phyloP scores from a whole-genome alignment of 2,113 vertebrate species.

The Hylia prasina region DNA sequence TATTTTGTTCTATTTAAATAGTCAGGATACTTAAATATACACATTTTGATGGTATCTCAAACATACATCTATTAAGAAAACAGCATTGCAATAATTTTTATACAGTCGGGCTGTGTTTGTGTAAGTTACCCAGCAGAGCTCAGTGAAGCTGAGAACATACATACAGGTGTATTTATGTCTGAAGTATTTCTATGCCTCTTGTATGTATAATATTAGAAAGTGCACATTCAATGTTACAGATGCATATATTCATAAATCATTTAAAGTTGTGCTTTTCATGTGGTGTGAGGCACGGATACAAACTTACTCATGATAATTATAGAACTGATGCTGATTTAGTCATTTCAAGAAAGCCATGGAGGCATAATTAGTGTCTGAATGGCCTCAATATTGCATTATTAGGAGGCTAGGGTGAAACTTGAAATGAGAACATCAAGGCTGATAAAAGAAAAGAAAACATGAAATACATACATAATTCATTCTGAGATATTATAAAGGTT shows the following conservation, averaged over 20 bases:
- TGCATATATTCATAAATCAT: constrained; percentile 79
- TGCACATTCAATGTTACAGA: constrained; percentile 61
- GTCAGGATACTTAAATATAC: constrained; percentile 13
- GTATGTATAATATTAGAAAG: not conserved
- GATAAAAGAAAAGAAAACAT: constrained; percentile 84
- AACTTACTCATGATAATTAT: constrained; percentile 93
- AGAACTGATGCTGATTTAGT: constrained; percentile 92
- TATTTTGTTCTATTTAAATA: constrained; percentile 11
- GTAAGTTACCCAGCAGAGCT: not conserved
- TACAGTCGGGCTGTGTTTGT: not conserved
- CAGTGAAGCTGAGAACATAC: not conserved
- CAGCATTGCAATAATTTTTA: constrained; percentile 31
- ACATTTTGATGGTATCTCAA: not conserved
- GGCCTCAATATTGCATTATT: constrained; percentile 94
- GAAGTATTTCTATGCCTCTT: not conserved
- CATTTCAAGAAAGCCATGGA: constrained; percentile 88
- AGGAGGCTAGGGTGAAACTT: constrained; percentile 86
- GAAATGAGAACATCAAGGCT: constrained; percentile 93
- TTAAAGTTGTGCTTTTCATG: constrained; percentile 78
- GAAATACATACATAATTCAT: constrained; percentile 87
- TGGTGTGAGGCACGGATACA: constrained; percentile 76
- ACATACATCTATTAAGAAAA: constrained; percentile 20
- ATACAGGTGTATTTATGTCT: constrained; percentile 31
- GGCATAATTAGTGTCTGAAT: constrained; percentile 94
- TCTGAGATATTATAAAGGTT: constrained; percentile 81